A percentile compares a stretch with the other conserved stretches of the same genome.
phyloP scores from a whole-genome alignment of 1,140 invertebrate genomes.

The Grapholita molesta region DNA sequence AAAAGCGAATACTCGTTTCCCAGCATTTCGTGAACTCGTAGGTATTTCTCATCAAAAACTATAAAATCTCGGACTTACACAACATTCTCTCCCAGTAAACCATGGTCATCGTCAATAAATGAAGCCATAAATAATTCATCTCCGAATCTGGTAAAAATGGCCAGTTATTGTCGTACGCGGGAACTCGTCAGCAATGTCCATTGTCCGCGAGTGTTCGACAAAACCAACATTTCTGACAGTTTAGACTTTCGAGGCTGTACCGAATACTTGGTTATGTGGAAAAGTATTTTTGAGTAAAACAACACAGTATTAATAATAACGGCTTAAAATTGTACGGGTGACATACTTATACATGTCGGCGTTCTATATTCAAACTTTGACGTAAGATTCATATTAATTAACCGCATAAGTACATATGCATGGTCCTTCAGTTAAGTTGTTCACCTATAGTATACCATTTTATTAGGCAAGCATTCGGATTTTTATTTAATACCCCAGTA shows the following conservation, averaged over 20 bases:
- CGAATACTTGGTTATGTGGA: background rate
- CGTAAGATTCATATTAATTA: too few relatives aligned
- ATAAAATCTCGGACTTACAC: background rate
- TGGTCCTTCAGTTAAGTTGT: too few relatives aligned
- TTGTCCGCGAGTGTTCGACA: background rate
- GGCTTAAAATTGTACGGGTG: too few relatives aligned
- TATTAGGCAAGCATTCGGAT: too few relatives aligned
- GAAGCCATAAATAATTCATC: background rate
- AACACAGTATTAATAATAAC: too few relatives aligned
- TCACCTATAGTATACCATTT: too few relatives aligned
- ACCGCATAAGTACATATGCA: too few relatives aligned
- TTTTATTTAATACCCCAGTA: too few relatives aligned
- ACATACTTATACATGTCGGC: too few relatives aligned
- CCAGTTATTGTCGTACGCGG: background rate
- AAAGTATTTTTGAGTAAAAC: background rate
- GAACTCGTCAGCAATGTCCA: slow-evolving; percentile 10
- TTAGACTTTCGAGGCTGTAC: background rate
- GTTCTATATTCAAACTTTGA: too few relatives aligned
- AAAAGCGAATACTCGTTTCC: background rate
- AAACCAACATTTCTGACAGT: slow-evolving; percentile 11
- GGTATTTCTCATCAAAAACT: background rate
- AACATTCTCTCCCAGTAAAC: background rate
- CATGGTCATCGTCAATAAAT: background rate
- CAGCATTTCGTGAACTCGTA: background rate
- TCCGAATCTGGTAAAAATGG: background rate